phyloP scores from a whole-genome alignment of 2,888 invertebrate species.

The Chirona hameri region DNA sequence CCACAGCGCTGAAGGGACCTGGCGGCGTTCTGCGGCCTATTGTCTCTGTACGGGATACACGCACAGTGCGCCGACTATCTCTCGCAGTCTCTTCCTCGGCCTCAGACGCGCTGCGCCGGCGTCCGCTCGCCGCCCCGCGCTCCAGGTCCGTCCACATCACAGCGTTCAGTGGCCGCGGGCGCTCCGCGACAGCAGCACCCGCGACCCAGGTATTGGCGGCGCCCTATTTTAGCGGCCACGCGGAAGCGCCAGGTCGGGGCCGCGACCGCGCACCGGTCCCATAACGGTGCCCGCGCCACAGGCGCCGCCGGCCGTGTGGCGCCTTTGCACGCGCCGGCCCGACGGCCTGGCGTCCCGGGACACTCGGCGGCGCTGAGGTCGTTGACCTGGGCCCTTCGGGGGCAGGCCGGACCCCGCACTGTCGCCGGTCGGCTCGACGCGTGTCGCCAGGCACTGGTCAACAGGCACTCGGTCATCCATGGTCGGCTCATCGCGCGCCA shows the following conservation, averaged over 20 bases:
- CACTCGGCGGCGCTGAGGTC: background rate
- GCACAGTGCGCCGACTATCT: no score
- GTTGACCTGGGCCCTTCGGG: background rate
- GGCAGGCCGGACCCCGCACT: background rate
- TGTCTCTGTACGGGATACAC: no score
- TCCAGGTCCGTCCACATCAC: no score
- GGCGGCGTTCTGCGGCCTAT: no score
- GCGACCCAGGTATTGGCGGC: background rate
- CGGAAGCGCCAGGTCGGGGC: slow-evolving; percentile 12
- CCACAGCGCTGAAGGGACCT: no score
- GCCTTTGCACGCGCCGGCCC: background rate
- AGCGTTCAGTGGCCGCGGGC: no score
- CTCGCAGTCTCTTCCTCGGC: no score
- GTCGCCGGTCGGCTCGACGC: background rate
- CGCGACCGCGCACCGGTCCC: slow-evolving; percentile 23
- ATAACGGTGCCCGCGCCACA: background rate
- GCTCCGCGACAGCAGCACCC: background rate
- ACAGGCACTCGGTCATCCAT: background rate
- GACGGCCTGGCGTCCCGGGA: background rate
- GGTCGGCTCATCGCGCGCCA: background rate
- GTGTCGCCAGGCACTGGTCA: background rate
- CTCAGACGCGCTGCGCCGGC: no score
- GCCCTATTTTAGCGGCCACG: slow-evolving; percentile 8
- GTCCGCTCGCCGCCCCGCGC: no score
- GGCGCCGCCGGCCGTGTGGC: background rate